Base-by-base conservation (phyloP, 2,797 vertebrate species). In the Chelon auratus region DNA sequence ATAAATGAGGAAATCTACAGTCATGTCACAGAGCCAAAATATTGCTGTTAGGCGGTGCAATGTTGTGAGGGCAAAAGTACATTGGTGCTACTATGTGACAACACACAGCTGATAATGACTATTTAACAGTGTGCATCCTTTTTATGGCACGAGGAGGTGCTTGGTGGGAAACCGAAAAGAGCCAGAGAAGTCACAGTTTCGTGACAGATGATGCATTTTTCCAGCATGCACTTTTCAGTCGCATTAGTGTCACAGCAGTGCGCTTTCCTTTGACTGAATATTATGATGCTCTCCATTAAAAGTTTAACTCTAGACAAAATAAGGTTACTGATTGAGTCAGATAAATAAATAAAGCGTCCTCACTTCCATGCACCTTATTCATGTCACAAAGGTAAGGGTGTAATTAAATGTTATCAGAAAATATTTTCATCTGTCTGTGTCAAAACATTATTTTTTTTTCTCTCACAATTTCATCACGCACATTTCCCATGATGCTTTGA, bases 1-100 rank as follows among this genome's bases (percentile, higher is more conserved):
- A 67, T 64, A 86, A 81, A 86, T 73, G 60, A 69, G 40, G 9
- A 64, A 33, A 42, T 78, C 50, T 22, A 17, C 50, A 81, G 72
- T 83, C 59, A n/a, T 70, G 80, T 88, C 86, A 81, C 76, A 81
- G 67, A 75, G 62, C 55, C 55, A 55, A 61, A 20, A 73, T 20
- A 50, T 66, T 37, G 72, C 59, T 45, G 62, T 78, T 75, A 65
- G 60, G 24, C 33, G 56, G 12, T 18, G 20, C 3, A 6, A 5
- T 77, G 63, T 43, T 48, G 36, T 55, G 59, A n/a, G 69, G 22
- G 11, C 59, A 53, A 79, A 57, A 64, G 22, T 53, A 59, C 47
- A 1, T 15, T 20, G 51, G 42, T 56, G 40, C 40, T 77, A 30
- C 18, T 51, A 26, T 76, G 55, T 63, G 50, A 68, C 20, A 58